Evolutionary conservation across 2,797 vertebrate species (phyloP).

Genomic region (Margarornis squamiger): DNA sequence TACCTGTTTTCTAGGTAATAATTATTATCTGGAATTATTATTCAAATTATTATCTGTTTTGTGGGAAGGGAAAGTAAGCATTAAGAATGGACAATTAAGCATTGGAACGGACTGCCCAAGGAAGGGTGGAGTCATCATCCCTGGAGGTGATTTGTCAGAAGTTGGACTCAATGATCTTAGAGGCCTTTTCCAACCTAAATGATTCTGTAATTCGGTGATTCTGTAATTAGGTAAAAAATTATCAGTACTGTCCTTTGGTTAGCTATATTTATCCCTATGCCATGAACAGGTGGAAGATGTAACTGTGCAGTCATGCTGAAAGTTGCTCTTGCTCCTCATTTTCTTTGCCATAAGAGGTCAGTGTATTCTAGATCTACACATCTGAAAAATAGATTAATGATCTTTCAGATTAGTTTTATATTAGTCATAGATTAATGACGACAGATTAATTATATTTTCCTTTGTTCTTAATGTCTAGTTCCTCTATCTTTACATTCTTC

Average conservation of each 20-base stretch:
- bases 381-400: background rate
- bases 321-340: background rate
- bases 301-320: background rate
- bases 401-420: background rate
- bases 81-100: background rate
- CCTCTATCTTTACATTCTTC: background rate
- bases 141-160: background rate
- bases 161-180: background rate
- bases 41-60: background rate
- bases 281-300: background rate
- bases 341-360: background rate
- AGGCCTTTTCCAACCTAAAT: background rate
- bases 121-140: background rate
- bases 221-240: background rate
- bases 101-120: background rate
- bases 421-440: background rate
- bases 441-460: background rate
- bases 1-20: background rate
- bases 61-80: background rate
- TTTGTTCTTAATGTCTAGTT: background rate
- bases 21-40: too few relatives aligned
- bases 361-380: background rate
- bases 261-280: background rate
- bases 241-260: background rate
- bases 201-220: background rate